Evolutionary conservation across 2,888 invertebrate genomes (phyloP), one percentile per base, ranked within the genome.

Genomic region (Sarcophaga variegata): DNA sequence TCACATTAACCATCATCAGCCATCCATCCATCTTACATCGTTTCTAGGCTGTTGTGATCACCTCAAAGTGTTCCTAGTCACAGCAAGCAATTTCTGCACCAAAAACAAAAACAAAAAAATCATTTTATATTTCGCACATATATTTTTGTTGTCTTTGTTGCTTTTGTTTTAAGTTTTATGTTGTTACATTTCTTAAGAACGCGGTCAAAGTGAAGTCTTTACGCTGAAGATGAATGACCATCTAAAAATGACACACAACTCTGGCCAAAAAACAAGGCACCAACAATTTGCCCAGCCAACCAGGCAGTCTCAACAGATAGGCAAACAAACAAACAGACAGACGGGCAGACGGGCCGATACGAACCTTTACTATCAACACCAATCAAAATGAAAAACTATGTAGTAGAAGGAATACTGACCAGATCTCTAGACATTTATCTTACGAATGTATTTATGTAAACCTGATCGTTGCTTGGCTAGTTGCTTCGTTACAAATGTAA

Each of bases 131-230:
- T 71, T 84, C 81, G 74, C 74, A 78, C 83, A 79, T 69, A 69
- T 11, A 22, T 63, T 80, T 62, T 80, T 62, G 27, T 71, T 45
- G 63, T 25, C 62, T 47, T 63, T 59, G 17, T 76, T 79, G 59
- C 49, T 78, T 63, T 54, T 70, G 47, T 76, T 72, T 72, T 81
- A 69, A 67, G 47, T 60, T 75, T 84, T 79, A 81, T 66, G 71
- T 84, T 84, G 81, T 77, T 84, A 67, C 84, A 87, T 63, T 82
- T 87, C 82, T 82, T 63, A 71, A 81, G 79, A 86, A 84, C 84
- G 85, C 86, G 84, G 87, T 88, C 88, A 88, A 86, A 81, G 77
- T 83, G 81, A 88, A 89, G 84, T 86, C 84, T 84, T 82, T 88
- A 71, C 63, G 78, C 64, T 76, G 70, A 86, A 86, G 88, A 86